Base-by-base conservation (phyloP, 2,113 vertebrate species). In the Heteronetta atricapilla region DNA sequence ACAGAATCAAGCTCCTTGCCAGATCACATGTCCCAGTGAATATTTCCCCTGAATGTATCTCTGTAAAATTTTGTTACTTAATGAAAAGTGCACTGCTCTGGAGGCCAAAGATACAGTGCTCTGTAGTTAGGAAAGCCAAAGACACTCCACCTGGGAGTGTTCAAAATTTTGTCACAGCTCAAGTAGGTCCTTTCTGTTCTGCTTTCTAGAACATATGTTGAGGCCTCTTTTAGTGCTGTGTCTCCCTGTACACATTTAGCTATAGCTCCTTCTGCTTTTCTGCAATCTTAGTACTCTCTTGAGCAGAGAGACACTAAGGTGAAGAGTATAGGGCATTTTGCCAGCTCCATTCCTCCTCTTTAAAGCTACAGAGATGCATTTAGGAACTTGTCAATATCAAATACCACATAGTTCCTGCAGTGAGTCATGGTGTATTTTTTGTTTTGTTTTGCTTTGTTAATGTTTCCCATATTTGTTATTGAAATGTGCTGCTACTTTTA, bases 161-260 rank as follows among this genome's bases (percentile, higher is more conserved):
- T 88, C 86, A 75, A 29, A 86, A 86, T 80, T 80, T 77, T 91
- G 67, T 83, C 79, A 70, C 79, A 70, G 72, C 85, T 88, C 62
- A 90, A 88, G 80, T 53, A 90, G 82, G 42, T 62, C 85, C 79
- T 94, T 95, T 90, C 82, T 88, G 46, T 93, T 91, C 88, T 83
- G 82, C 70, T 82, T 88, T 86, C 50, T 91, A 85, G 72, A 94
- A 82, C 89, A 92, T 81, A 88, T 78, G 90, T 73, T 95, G 26
- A 90, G 93, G 68, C 79, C 44, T 93, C 60, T 78, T 80, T 78
- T 38, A 26, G 29, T 68, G 74, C 82, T 44, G 64, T 94, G 90
- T 95, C 90, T 91, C 93, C 91, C 85, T 93, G 72, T 50, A 86
- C 89, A 38, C 82, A 88, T 95, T 94, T 88, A 93, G 76, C 90